Conservation (phyloP, 2,888 invertebrate genomes). For the Thumatha senex region DNA sequence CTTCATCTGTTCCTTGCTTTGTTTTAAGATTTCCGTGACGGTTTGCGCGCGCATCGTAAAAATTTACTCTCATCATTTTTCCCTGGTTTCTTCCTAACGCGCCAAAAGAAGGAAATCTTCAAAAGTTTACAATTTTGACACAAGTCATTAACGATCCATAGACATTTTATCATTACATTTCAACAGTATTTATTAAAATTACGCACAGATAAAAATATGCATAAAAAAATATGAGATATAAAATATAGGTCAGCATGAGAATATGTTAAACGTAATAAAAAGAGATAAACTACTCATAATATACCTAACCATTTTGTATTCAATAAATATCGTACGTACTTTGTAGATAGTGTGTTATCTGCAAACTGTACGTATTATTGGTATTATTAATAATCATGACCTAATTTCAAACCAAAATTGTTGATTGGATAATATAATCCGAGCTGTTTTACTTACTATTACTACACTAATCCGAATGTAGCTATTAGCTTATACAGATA, state of each 20-base stretch:
- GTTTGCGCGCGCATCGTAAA: too few relatives aligned
- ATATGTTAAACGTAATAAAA: slow-evolving; percentile 19
- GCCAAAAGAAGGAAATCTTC: too few relatives aligned
- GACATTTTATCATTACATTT: too few relatives aligned
- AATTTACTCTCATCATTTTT: too few relatives aligned
- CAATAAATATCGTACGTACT: slow-evolving; percentile 19
- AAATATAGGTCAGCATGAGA: slow-evolving; percentile 29
- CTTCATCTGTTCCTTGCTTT: too few relatives aligned
- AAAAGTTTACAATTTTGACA: too few relatives aligned
- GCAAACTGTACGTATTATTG: slow-evolving; percentile 1
- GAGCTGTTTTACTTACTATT: too few relatives aligned
- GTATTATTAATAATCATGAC: slow-evolving; percentile 32
- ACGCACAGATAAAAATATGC: too few relatives aligned
- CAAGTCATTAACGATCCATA: too few relatives aligned
- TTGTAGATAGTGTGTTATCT: slow-evolving; percentile 30
- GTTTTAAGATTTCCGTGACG: too few relatives aligned
- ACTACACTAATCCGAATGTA: not conserved
- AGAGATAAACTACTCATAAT: slow-evolving; percentile 22
- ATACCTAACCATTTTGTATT: slow-evolving; percentile 13
- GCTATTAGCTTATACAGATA: not conserved
- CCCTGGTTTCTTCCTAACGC: too few relatives aligned
- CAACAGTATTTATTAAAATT: too few relatives aligned
- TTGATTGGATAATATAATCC: not conserved
- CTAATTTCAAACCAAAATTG: slow-evolving; percentile 23
- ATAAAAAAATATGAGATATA: not conserved